These are phyloP conservation scores for Papilio elwesi DNA, from an alignment of 2,888 invertebrate genomes.

Conservation along the genomic window DNA sequence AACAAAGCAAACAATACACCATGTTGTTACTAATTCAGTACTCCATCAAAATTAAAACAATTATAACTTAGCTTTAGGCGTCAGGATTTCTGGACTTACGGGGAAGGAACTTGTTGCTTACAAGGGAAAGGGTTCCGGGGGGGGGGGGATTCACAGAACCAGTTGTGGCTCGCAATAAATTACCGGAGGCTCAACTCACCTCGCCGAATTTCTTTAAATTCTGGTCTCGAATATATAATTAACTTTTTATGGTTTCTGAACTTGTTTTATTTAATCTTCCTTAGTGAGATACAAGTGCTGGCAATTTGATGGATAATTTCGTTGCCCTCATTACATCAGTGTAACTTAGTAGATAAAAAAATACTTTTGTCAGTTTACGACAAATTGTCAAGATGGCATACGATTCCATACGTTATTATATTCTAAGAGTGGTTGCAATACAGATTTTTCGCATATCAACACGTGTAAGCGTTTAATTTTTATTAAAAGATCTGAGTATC, in stretches of 20 bases:
- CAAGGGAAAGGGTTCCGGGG: neutral
- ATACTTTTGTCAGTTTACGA: neutral
- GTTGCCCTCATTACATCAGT: neutral
- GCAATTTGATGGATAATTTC: slow-evolving; percentile 9
- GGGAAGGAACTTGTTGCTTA: too few species aligned
- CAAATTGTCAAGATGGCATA: too few species aligned
- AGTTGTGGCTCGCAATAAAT: neutral
- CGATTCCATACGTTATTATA: too few species aligned
- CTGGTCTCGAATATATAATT: slow-evolving; percentile 9
- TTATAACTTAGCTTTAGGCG: too few species aligned
- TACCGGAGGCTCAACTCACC: neutral
- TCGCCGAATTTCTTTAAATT: neutral
- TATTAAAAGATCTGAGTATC: too few species aligned
- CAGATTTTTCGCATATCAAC: too few species aligned
- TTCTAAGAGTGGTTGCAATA: too few species aligned
- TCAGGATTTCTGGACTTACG: too few species aligned
- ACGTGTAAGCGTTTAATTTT: too few species aligned
- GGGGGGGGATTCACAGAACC: neutral
- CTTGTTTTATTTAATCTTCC: slow-evolving; percentile 1
- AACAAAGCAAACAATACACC: too few species aligned
- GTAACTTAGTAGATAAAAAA: neutral
- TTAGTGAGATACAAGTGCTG: neutral
- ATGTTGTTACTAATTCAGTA: too few species aligned
- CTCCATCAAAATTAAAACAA: too few species aligned
- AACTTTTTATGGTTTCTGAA: neutral